Base-by-base conservation (phyloP, 92 coral and sea anemone genomes). In the Meandrina meandrites region DNA sequence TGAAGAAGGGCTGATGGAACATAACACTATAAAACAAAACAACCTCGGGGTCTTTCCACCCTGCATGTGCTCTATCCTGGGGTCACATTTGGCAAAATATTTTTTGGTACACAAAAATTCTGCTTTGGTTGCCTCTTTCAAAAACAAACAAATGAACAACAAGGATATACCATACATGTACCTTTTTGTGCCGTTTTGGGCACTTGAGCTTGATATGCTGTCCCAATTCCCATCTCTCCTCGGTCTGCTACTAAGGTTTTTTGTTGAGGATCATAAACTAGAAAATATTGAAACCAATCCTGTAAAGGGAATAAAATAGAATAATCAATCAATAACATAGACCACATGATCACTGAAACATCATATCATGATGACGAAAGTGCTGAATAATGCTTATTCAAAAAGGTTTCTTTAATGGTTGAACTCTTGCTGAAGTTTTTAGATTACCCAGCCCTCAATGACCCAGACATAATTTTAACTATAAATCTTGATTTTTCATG, bases 211-310 rank as follows among this genome's bases (percentile, higher is more conserved):
- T 97, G 99, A 81, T 97, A 97, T 78, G 84, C 91, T 3, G 93
- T 57, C 2, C 99, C 99, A 10, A 97, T 94, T 4, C 99, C 99
- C 89, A 93, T 97, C 78, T 97, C 99, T 57, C 99, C 99, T 88
- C 95, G 88, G 88, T 97, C 99, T 69, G 99, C 98, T 19, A 97
- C 92, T 45, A 97, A 89, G 19, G 99, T 94, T 75, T 97, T 97
- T 84, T 95, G 99, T 86, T 97, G 99, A 16, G 99, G 99, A 80
- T 97, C 99, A 75, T 97, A 97, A 74, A 97, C 99, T 87, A 97
- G 84, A 78, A 96, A 97, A 75, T 97, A 97, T 27, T 96, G 94
- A 86, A 97, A 97, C 99, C 99, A 97, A 90, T 97, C 99, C 99
- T 97, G 86, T 22, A 62, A 15, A 12, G 48, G 64, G 78, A 71